Conservation (phyloP, 2,113 vertebrate genomes). For the human (Homo sapiens) region GRCh38 chr18:7673501-7674000, state of each 20-base stretch:
- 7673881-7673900: not conserved
- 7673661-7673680: not conserved
- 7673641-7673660: not conserved
- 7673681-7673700: not conserved
- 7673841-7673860: too few species aligned
- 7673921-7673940: not conserved
- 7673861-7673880: fast-evolving
- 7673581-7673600: not conserved
- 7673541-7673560: not conserved
- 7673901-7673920: too few species aligned
- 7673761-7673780: not conserved
- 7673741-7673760: not conserved
- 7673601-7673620: not conserved
- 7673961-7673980: not conserved
- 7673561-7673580: not conserved
- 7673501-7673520: not conserved
- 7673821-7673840: not conserved
- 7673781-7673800: not conserved
- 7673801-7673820: not conserved
- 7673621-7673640: not conserved
- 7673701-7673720: not conserved
- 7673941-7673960: not conserved
- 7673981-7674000: not conserved
- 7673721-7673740: not conserved
- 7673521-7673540: not conserved